phyloP scores from a whole-genome alignment of 2,888 invertebrate genomes.

The Eugnorisma glareosa region DNA sequence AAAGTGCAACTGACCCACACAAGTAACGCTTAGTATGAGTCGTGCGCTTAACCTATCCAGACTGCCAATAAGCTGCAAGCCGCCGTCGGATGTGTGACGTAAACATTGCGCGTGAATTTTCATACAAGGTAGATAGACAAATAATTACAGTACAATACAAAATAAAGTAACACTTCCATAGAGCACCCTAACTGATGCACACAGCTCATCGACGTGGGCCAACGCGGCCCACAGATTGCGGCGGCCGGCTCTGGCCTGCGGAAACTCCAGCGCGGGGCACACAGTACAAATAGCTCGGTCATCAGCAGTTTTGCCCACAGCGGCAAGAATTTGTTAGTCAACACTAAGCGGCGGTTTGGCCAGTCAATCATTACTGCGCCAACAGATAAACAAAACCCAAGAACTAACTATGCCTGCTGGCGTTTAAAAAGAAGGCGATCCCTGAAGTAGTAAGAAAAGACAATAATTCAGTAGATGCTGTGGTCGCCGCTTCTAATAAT shows the following conservation, averaged over 20 bases:
- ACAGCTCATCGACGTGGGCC: background rate
- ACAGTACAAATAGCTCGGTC: too few relatives aligned
- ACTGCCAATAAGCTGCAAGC: background rate
- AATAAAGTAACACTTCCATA: background rate
- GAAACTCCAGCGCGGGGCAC: background rate
- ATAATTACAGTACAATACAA: background rate
- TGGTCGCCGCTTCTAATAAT: background rate
- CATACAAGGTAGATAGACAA: background rate
- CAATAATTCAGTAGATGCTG: background rate
- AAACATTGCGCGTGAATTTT: conserved; percentile 8
- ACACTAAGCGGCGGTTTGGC: background rate
- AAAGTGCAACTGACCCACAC: background rate
- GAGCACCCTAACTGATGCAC: background rate
- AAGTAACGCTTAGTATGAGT: background rate
- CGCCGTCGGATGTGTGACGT: conserved; percentile 4
- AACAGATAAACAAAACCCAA: background rate
- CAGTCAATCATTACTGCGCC: background rate
- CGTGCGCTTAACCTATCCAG: background rate
- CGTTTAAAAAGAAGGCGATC: background rate
- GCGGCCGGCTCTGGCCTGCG: background rate
- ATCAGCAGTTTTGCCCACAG: background rate
- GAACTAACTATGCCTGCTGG: background rate
- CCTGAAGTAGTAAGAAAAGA: too few relatives aligned
- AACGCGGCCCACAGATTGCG: background rate
- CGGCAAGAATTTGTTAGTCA: background rate